Base-by-base conservation (phyloP, 2,888 invertebrate species). In the Cloeon dipterum region DNA sequence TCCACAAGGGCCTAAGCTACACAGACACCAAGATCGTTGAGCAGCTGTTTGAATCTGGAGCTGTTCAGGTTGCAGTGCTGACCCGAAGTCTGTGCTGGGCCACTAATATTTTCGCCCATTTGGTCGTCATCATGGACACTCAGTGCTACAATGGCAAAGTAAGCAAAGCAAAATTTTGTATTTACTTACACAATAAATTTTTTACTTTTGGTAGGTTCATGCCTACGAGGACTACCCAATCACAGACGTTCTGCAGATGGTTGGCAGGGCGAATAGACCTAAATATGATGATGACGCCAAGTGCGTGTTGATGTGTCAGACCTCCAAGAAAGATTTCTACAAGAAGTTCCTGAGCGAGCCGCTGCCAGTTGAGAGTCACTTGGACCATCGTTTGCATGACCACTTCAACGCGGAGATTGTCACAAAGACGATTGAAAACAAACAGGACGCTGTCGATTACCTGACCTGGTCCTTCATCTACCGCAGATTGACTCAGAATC, bases 391-490 rank as follows among this genome's bases (percentile, higher is more conserved):
- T 42, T 67, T 99, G 3, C 96, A 98, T 57, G 98, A 99, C 61
- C 98, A 99, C 59, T 91, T 99, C 57, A 99, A 98, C 61, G 98
- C 98, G 0, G 98, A 99, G 62, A 93, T 99, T 39, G 96, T 99
- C 1, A 98, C 98, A 0, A 96, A 96, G 58, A 98, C 96, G 0
- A 91, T 99, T 47, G 98, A 98, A 61, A 98, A 98, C 62, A 99
- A 99, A 52, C 98, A 99, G 55, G 98, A 99, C 52, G 96, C 96
- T 0, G 96, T 99, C 0, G 98, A 99, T 63, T 98, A 98, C 51
- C 65, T 99, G 16, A 99, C 98, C 0, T 99, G 98, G 98, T 98
- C 96, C 0, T 91, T 98, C 65, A 62, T 99, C 10, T 99, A 99
- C 55, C 65, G 96, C 3, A 64, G 98, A 34, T 69, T 98, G 49